Evolutionary conservation across 92 coral and sea anemone species (phyloP).

Genomic region (Actinostola sp.): DNA sequence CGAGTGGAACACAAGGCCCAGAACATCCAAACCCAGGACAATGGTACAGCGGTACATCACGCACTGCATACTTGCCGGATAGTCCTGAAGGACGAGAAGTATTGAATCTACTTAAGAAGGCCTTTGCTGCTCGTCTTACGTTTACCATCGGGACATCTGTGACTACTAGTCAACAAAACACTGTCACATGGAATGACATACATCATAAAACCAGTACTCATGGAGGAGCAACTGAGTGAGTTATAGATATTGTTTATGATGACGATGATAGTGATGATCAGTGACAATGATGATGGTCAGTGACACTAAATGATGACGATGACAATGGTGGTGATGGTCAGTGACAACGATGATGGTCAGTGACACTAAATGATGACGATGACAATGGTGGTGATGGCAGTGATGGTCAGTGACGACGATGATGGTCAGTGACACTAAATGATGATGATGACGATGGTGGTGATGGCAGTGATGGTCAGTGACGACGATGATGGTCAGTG

Average conservation of each 20-base stretch:
- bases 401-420: no score
- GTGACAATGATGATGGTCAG: no score
- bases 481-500: no score
- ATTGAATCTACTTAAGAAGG: constrained; percentile 55
- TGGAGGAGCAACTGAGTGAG: constrained; percentile 75
- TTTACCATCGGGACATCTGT: constrained; percentile 78
- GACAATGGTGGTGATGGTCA: no score
- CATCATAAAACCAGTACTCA: constrained; percentile 59
- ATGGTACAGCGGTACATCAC: constrained; percentile 45
- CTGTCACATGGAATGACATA: constrained; percentile 75
- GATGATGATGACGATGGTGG: no score
- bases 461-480: no score
- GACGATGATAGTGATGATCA: neutral
- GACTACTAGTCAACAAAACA: constrained; percentile 47
- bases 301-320: no score
- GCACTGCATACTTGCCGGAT: constrained; percentile 66
- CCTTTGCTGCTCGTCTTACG: constrained; percentile 65
- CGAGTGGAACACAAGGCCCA: constrained; percentile 40
- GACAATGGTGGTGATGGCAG: no score
- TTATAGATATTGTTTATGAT: neutral
- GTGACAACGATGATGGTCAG: no score
- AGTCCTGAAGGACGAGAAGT: constrained; percentile 66
- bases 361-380: no score
- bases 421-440: no score
- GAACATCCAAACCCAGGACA: constrained; percentile 66